A percentile compares a stretch with the other conserved stretches of the same genome.
Evolutionary conservation across 2,797 vertebrate genomes (phyloP).

Genomic region (Heteromormyrus szaboi): DNA sequence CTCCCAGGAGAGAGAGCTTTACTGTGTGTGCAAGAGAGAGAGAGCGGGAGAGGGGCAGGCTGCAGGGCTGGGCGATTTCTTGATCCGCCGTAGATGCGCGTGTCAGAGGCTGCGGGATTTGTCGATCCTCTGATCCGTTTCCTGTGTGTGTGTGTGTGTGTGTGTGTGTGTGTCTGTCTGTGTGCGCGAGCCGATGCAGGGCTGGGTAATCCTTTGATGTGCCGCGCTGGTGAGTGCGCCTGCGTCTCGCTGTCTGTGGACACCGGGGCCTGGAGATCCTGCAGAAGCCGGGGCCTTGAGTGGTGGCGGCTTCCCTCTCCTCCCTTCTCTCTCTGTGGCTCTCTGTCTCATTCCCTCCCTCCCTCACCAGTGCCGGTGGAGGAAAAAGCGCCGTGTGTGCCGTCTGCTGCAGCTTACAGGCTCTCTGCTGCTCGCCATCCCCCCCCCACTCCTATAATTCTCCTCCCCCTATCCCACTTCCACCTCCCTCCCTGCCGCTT

Average conservation of each 20-base stretch:
- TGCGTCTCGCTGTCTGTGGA: neutral
- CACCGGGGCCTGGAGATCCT: conserved; percentile 43
- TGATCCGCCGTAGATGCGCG: conserved; percentile 40
- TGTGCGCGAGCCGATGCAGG: conserved; percentile 5
- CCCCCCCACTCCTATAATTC: conserved; percentile 39
- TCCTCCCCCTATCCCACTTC: conserved; percentile 28
- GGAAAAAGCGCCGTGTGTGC: conserved; percentile 54
- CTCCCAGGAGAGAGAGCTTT: conserved; percentile 28
- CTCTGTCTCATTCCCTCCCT: conserved; percentile 46
- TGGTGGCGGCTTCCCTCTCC: conserved; percentile 43
- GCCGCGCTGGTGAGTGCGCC: conserved; percentile 9
- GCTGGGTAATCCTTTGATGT: conserved; percentile 25
- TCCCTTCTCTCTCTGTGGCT: conserved; percentile 34
- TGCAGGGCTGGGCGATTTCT: conserved; percentile 42
- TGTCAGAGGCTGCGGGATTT: conserved; percentile 36
- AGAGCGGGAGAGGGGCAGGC: conserved; percentile 28
- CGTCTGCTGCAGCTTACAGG: conserved; percentile 65
- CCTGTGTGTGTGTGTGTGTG: conserved; percentile 25
- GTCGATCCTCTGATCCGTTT: conserved; percentile 46
- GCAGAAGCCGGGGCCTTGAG: conserved; percentile 49
- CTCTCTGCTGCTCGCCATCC: conserved; percentile 47
- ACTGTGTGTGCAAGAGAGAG: conserved; percentile 24
- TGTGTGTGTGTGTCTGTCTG: conserved; percentile 16
- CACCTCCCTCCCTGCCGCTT: conserved; percentile 44
- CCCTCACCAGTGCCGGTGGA: conserved; percentile 45